Evolutionary conservation across 1,140 invertebrate genomes (phyloP).

Genomic region (Eupeodes corollae): DNA sequence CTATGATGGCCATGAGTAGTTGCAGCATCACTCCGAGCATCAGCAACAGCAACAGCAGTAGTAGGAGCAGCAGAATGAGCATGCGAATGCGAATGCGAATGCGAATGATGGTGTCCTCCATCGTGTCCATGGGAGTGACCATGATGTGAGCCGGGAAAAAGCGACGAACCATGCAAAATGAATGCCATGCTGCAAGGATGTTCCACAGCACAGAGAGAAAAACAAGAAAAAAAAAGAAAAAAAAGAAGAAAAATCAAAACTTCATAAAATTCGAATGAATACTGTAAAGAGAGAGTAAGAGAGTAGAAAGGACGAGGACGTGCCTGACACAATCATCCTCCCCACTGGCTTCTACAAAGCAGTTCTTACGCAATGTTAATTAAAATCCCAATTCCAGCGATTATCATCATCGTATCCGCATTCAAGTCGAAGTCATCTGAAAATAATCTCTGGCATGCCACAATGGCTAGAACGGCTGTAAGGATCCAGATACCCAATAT

Average conservation of each 20-base stretch:
- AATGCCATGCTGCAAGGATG: slow-evolving; percentile 54
- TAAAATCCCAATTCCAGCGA: slow-evolving; percentile 66
- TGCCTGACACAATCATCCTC: not conserved
- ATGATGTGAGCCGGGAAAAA: slow-evolving; percentile 26
- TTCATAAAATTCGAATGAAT: not conserved
- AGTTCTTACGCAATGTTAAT: slow-evolving; percentile 72
- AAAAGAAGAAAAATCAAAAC: slow-evolving; percentile 7
- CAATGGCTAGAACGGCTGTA: slow-evolving; percentile 71
- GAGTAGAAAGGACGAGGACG: not conserved
- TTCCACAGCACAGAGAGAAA: not conserved
- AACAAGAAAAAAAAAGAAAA: slow-evolving; percentile 7
- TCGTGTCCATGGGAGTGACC: slow-evolving; percentile 14
- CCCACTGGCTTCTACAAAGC: not conserved
- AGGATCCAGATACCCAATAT: slow-evolving; percentile 74
- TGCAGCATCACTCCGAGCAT: too few species aligned
- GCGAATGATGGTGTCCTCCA: slow-evolving; percentile 8
- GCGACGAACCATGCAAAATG: slow-evolving; percentile 55
- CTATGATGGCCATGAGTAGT: too few species aligned
- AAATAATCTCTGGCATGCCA: slow-evolving; percentile 64
- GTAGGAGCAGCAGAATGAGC: too few species aligned
- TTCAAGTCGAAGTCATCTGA: slow-evolving; percentile 66
- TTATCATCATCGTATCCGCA: slow-evolving; percentile 74
- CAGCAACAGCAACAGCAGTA: too few species aligned
- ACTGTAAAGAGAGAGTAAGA: not conserved
- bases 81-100: not conserved